These are phyloP conservation scores for Bombyx mori DNA, from an alignment of 1,140 invertebrate species.

Conservation along the genomic window DNA sequence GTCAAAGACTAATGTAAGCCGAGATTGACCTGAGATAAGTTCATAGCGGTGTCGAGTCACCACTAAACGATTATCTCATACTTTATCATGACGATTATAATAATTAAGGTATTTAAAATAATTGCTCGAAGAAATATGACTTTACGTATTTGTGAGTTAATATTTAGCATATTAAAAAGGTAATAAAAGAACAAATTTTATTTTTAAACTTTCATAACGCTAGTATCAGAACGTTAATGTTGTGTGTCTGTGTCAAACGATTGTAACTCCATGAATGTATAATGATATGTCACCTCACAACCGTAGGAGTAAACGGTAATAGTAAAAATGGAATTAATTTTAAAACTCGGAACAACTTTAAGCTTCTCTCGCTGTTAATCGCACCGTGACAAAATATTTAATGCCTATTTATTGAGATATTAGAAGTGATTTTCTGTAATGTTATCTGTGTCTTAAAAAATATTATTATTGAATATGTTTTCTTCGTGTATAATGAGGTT, in stretches of 20 bases:
- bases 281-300: constrained; percentile 17
- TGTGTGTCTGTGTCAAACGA: too few species aligned
- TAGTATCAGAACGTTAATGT: constrained; percentile 10
- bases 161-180: constrained; percentile 16
- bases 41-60: not conserved
- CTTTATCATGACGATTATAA: constrained; percentile 3
- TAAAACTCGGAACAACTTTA: constrained; percentile 32
- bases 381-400: constrained; percentile 30
- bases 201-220: constrained; percentile 18
- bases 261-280: constrained; percentile 25
- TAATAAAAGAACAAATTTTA: constrained; percentile 14
- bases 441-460: not conserved
- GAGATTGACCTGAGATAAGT: not conserved
- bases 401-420: constrained; percentile 25
- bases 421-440: constrained; percentile 8
- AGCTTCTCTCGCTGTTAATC: constrained; percentile 35
- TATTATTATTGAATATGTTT: too few species aligned
- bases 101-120: constrained; percentile 8
- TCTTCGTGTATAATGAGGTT: too few species aligned
- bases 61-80: constrained; percentile 2
- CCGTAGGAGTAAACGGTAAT: constrained; percentile 40
- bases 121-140: constrained; percentile 2
- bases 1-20: too few species aligned
- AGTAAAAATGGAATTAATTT: constrained; percentile 51
- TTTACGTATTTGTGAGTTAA: constrained; percentile 10